A percentile compares a stretch with the other conserved stretches of the same genome.
Evolutionary conservation across 37 sponge, comb jelly and placozoan species (phyloP).

Genomic region (Corticium candelabrum): DNA sequence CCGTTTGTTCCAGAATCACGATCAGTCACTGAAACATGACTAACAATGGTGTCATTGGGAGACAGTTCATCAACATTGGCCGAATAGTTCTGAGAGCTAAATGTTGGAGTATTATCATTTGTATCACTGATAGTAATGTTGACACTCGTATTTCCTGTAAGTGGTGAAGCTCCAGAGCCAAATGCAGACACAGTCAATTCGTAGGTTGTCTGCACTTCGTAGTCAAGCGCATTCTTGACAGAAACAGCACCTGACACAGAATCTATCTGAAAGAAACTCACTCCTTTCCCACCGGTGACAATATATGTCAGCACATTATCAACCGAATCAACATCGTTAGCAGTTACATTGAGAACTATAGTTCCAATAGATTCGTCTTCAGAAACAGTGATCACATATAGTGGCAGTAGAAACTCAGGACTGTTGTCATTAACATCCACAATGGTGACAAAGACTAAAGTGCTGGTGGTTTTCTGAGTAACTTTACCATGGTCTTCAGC

Average conservation of each 20-base stretch:
- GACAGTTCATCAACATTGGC: background rate
- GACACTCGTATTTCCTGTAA: background rate
- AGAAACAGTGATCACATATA: too few relatives aligned
- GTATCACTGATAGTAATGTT: background rate
- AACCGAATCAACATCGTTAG: too few relatives aligned
- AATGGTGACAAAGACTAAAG: too few relatives aligned
- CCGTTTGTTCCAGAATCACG: background rate
- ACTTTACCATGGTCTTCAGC: background rate
- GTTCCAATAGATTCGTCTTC: too few relatives aligned
- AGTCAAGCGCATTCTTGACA: background rate
- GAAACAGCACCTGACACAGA: background rate
- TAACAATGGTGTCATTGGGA: background rate
- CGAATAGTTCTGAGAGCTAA: background rate
- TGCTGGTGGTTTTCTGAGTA: too few relatives aligned
- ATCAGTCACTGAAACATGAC: background rate
- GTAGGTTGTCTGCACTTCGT: conserved; percentile 12
- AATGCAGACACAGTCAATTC: conserved; percentile 36
- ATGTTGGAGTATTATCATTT: background rate
- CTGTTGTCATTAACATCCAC: too few relatives aligned
- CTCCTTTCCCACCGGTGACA: background rate
- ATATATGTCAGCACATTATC: background rate
- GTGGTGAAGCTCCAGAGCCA: conserved; percentile 2
- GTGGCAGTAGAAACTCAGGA: too few relatives aligned
- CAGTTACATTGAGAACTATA: too few relatives aligned
- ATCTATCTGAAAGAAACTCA: background rate